These are phyloP conservation scores for Acrossocheilus fasciatus DNA, from an alignment of 2,797 vertebrate genomes.

Conservation along the genomic window DNA sequence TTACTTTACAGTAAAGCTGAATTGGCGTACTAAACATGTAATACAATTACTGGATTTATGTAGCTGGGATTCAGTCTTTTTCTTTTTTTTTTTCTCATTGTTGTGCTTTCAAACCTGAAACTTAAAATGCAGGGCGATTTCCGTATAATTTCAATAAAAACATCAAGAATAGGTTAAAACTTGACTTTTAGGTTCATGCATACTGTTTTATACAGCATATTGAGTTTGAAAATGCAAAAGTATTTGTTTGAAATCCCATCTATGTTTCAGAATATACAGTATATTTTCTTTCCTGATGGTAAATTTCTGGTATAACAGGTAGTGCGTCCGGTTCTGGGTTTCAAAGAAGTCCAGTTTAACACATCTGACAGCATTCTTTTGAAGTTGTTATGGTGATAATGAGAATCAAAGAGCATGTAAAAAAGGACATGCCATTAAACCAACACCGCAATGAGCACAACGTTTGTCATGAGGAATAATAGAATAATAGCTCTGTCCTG, in stretches of 20 bases:
- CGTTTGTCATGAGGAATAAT: background rate
- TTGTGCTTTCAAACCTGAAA: background rate
- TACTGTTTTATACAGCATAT: background rate
- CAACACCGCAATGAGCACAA: background rate
- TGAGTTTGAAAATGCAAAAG: background rate
- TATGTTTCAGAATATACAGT: background rate
- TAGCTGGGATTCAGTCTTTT: background rate
- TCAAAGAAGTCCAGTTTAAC: background rate
- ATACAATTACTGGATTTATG: background rate
- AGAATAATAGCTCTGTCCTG: background rate
- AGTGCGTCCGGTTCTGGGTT: background rate
- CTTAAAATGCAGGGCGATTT: background rate
- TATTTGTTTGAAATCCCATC: background rate
- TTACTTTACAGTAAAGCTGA: conserved; percentile 23
- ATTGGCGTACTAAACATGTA: background rate
- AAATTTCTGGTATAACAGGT: conserved; percentile 31
- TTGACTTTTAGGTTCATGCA: background rate
- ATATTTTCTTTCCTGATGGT: background rate
- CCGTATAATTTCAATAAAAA: background rate
- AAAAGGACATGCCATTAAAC: background rate
- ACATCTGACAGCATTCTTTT: conserved; percentile 33
- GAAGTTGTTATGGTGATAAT: conserved; percentile 19
- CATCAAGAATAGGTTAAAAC: background rate
- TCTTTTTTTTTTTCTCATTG: background rate
- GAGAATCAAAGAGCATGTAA: background rate